Conservation (phyloP, 1,140 invertebrate genomes). For the Tetramorium parvispinum region DNA sequence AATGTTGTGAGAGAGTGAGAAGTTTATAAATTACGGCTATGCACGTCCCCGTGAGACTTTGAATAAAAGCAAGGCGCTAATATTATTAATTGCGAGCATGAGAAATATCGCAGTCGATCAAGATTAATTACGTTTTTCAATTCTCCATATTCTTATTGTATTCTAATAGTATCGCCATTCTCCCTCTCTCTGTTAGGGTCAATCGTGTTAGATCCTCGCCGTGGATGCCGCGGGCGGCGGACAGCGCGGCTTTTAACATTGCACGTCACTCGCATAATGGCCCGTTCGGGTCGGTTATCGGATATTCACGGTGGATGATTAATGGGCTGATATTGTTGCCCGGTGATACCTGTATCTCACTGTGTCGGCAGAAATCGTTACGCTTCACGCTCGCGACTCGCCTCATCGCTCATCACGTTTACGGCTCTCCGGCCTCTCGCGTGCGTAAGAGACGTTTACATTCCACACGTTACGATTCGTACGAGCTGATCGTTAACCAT, state of each 20-base stretch:
- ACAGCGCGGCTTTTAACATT: conserved; percentile 35
- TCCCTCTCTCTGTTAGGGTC: background rate
- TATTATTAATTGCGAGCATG: conserved; percentile 6
- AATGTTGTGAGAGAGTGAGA: background rate
- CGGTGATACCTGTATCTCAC: conserved; percentile 10
- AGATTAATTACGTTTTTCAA: conserved; percentile 28
- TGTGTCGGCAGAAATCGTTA: conserved; percentile 22
- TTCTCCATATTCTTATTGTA: conserved; percentile 30
- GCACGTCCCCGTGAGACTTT: background rate
- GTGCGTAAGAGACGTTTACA: conserved; percentile 27
- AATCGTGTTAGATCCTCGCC: conserved; percentile 2
- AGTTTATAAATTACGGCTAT: background rate
- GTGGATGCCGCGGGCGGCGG: conserved; percentile 13
- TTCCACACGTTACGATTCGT: conserved; percentile 11
- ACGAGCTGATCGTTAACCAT: conserved; percentile 20
- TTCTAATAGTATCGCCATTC: conserved; percentile 16
- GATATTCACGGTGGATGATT: conserved; percentile 34
- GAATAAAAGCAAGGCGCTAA: background rate
- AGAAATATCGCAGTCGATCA: background rate
- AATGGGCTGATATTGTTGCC: conserved; percentile 18
- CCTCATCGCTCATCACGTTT: conserved; percentile 30
- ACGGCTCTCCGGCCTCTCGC: background rate
- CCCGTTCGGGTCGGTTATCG: conserved; percentile 21
- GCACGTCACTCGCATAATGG: conserved; percentile 14
- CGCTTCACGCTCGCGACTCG: conserved; percentile 19